Conservation (phyloP, 2,113 vertebrate genomes). For the Scolopax mira region DNA sequence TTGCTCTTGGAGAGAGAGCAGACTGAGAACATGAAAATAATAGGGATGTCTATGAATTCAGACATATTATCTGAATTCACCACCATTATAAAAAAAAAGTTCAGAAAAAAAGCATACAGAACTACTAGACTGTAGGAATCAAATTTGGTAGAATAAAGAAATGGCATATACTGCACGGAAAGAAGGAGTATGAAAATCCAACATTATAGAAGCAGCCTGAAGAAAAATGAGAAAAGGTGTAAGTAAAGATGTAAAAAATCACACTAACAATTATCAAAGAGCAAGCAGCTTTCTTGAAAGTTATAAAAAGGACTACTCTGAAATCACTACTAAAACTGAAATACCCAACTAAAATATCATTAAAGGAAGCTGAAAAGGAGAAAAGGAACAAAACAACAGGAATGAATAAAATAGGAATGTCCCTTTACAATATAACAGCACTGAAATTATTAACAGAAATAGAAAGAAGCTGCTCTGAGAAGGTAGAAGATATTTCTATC, state of each 20-base stretch:
- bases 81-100: background rate
- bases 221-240: background rate
- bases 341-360: background rate
- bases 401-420: background rate
- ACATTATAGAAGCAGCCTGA: background rate
- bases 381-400: background rate
- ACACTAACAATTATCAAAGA: background rate
- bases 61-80: background rate
- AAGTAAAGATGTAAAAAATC: background rate
- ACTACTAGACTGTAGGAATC: background rate
- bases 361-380: background rate
- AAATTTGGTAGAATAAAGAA: background rate
- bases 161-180: background rate
- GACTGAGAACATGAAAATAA: background rate
- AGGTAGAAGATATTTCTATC: background rate
- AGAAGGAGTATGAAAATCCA: background rate
- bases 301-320: background rate
- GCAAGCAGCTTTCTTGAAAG: background rate
- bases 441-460: conserved; percentile 7
- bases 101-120: background rate
- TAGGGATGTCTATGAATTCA: background rate
- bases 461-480: background rate
- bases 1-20: background rate
- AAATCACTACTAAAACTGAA: background rate
- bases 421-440: background rate